A percentile compares a stretch with the other conserved stretches of the same genome.
These are phyloP conservation scores for Mus caroli DNA, from an alignment of 2,797 vertebrate species.

Conservation along the genomic window DNA sequence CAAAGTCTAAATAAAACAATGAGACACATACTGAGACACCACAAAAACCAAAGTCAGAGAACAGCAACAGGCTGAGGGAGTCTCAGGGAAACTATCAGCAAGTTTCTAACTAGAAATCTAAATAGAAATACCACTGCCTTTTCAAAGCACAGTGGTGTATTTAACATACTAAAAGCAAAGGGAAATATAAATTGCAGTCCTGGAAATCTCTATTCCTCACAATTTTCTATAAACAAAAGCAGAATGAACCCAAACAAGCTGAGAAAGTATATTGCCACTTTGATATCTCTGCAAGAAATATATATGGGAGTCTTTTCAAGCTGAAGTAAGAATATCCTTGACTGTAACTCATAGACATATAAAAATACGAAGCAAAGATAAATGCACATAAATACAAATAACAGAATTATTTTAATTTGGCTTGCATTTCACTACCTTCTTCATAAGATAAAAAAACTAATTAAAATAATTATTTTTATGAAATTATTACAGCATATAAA, in stretches of 20 bases:
- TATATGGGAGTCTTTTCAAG: background rate
- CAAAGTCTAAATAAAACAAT: background rate
- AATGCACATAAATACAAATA: background rate
- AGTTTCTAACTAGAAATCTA: background rate
- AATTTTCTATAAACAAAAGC: background rate
- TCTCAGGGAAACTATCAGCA: background rate
- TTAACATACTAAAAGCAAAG: background rate
- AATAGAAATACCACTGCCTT: background rate
- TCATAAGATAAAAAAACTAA: background rate
- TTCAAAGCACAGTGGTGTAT: background rate
- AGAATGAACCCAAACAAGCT: background rate
- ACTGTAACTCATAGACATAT: background rate
- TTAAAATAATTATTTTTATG: background rate
- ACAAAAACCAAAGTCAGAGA: background rate
- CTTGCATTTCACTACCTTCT: slow-evolving; percentile 29
- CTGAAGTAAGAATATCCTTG: background rate
- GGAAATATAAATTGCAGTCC: background rate
- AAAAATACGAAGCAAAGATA: background rate
- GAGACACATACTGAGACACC: background rate
- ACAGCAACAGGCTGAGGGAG: background rate
- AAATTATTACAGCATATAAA: background rate
- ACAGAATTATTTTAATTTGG: background rate
- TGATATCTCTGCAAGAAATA: background rate
- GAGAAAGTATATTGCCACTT: background rate
- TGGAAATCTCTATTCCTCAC: slow-evolving; percentile 3